These are phyloP conservation scores for Craniophora ligustri DNA, from an alignment of 2,888 invertebrate species.

Conservation along the genomic window DNA sequence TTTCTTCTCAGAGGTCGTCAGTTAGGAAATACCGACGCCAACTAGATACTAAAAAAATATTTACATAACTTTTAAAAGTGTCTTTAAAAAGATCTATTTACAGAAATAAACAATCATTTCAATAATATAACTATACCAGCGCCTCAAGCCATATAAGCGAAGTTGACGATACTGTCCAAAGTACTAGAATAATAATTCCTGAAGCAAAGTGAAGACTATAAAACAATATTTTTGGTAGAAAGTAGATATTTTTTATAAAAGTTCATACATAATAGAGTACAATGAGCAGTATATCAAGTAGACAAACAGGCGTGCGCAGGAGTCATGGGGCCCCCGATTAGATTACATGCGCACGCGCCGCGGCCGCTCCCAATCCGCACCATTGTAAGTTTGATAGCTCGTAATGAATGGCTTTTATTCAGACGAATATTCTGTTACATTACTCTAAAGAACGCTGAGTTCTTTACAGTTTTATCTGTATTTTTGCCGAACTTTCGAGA, in stretches of 20 bases:
- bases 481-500: too few relatives aligned
- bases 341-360: conserved; percentile 51
- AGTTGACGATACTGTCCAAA: too few relatives aligned
- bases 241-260: conserved; percentile 14
- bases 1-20: too few relatives aligned
- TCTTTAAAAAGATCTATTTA: too few relatives aligned
- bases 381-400: conserved; percentile 36
- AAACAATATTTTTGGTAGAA: conserved; percentile 4
- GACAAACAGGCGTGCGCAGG: conserved; percentile 37
- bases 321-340: conserved; percentile 59
- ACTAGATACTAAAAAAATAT: too few relatives aligned
- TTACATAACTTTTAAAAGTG: too few relatives aligned
- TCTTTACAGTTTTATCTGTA: background rate
- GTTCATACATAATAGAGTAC: conserved; percentile 1
- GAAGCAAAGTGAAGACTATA: background rate
- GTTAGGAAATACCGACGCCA: too few relatives aligned
- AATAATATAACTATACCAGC: too few relatives aligned
- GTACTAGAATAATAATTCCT: background rate
- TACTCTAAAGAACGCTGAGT: background rate
- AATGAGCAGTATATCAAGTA: conserved; percentile 42
- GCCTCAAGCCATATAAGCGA: too few relatives aligned
- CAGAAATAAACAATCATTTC: too few relatives aligned
- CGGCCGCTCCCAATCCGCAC: conserved; percentile 46
- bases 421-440: conserved; percentile 3
- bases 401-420: conserved; percentile 31